A percentile compares a stretch with the other conserved stretches of the same genome.
phyloP scores from a whole-genome alignment of 2,888 invertebrate species.

The Gymnoscelis rufifasciata region DNA sequence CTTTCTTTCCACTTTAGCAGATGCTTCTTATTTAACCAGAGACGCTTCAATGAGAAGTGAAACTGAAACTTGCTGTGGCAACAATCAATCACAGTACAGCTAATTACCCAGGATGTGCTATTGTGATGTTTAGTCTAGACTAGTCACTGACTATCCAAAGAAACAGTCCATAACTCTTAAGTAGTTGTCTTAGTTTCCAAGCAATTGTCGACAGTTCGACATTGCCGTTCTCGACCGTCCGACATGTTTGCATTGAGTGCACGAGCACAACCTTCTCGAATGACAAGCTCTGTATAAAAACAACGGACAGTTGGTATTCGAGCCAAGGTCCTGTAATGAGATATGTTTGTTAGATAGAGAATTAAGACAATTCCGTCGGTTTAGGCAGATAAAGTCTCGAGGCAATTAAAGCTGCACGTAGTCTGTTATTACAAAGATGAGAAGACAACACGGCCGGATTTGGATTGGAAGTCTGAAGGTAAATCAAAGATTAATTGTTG shows the following conservation, averaged over 20 bases:
- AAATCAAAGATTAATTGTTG: constrained; percentile 13
- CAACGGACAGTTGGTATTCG: constrained; percentile 73
- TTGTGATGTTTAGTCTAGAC: not conserved
- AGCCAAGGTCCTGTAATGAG: constrained; percentile 76
- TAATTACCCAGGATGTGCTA: not conserved
- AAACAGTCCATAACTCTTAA: constrained; percentile 34
- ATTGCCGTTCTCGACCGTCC: constrained; percentile 34
- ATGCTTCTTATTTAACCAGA: not conserved
- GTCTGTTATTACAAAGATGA: constrained; percentile 27
- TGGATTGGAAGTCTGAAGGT: constrained; percentile 16
- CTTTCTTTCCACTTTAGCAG: no score
- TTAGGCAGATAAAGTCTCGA: constrained; percentile 48
- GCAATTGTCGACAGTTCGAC: constrained; percentile 32
- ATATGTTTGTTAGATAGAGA: constrained; percentile 69
- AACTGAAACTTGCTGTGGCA: no score
- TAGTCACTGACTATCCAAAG: no score
- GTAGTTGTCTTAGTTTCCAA: constrained; percentile 41
- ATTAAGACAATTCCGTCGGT: constrained; percentile 60
- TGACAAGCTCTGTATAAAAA: constrained; percentile 72
- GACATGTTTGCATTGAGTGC: constrained; percentile 75
- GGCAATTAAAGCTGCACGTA: constrained; percentile 43
- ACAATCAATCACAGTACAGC: no score
- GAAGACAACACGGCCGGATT: constrained; percentile 16
- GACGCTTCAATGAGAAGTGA: not conserved
- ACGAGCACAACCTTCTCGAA: constrained; percentile 72